Conservation (phyloP, 2,113 vertebrate genomes). For the Mastomys coucha region DNA sequence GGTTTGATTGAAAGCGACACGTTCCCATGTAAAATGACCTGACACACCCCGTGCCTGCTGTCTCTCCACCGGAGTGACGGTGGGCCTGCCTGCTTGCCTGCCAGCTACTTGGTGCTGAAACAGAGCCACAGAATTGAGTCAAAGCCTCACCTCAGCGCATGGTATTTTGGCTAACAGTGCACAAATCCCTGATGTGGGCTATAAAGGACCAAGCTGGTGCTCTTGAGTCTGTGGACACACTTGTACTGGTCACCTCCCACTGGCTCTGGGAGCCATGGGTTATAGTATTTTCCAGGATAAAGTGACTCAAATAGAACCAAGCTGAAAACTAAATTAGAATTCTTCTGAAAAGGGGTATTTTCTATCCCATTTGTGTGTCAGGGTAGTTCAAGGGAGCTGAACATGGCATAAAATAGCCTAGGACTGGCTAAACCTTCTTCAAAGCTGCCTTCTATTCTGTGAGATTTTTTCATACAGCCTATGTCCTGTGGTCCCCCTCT, state of each 20-base stretch:
- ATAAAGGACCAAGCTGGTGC: background rate
- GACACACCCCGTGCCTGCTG: conserved; percentile 17
- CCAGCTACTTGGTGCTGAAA: background rate
- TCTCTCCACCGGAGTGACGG: background rate
- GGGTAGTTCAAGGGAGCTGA: background rate
- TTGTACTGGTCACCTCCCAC: background rate
- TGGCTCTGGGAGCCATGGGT: background rate
- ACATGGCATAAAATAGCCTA: background rate
- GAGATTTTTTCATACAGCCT: background rate
- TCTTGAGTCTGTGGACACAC: background rate
- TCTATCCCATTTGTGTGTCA: background rate
- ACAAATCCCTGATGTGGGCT: background rate
- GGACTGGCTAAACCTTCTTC: background rate
- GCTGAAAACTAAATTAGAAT: conserved; percentile 49
- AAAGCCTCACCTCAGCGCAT: background rate
- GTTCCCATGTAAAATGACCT: conserved; percentile 61
- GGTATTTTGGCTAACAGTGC: background rate
- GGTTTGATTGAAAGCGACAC: conserved; percentile 71
- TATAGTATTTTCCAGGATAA: conserved; percentile 3
- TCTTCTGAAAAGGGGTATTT: conserved; percentile 5
- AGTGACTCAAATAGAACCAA: conserved; percentile 21
- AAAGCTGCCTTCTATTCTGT: background rate
- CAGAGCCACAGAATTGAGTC: background rate
- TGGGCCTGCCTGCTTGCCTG: background rate
- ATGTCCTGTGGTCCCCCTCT: background rate